Evolutionary conservation across 1,140 invertebrate genomes (phyloP), one percentile per base, ranked within the genome.

Genomic region (Ceratina australensis): DNA sequence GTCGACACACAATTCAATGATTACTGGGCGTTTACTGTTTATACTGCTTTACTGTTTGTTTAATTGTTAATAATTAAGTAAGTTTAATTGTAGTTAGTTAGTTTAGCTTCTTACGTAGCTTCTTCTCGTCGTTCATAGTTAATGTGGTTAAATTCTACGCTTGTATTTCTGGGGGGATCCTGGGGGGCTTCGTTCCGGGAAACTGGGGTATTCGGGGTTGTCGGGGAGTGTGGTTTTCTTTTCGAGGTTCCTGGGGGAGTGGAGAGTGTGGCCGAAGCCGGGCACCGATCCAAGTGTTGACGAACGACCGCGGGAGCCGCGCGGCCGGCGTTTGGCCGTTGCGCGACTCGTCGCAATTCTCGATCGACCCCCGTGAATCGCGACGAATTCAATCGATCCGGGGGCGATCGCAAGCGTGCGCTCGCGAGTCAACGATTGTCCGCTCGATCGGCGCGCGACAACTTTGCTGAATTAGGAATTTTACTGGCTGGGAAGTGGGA

Each of bases 51-150:
- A 92, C 89, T 92, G 91, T 89, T 90, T 92, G 90, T 91, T 88
- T 92, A 92, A 92, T 92, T 90, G 90, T 92, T 92, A 91, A 91
- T 92, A 92, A 92, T 92, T 92, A 92, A 91, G 84, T 92, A 92
- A 92, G 89, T 91, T 92, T 92, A 92, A 91, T 92, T 92, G 91
- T 92, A 92, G 90, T 92, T 92, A 92, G 91, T 92, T 91, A 92
- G 87, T 92, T 42, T 90, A 90, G 90, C 90, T 91, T 56, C 89
- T 91, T 92, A 92, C 89, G 90, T 91, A 92, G 91, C 90, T 92
- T 77, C 90, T 92, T 77, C 80, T 89, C 87, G 83, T 91, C 89
- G 79, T 90, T 89, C 90, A 90, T 91, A 89, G 83, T 86, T 92
- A 89, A 91, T 92, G 90, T 86, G 91, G 91, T 91, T 92, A 91